Conservation (phyloP, 2,888 invertebrate genomes). For the Hypselothyrea guttata region DNA sequence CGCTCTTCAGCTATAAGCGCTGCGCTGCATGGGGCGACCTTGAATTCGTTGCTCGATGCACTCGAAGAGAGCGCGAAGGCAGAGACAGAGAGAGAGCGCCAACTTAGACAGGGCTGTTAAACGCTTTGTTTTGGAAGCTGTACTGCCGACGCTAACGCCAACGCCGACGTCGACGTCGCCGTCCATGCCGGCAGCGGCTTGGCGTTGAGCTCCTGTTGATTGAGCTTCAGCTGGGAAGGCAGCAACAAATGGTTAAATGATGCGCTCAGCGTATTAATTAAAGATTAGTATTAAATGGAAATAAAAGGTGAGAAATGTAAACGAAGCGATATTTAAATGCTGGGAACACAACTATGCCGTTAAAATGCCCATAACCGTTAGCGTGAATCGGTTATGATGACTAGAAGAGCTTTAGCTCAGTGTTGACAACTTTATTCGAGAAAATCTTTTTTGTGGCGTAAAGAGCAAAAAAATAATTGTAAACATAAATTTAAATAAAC, state of each 20-base stretch:
- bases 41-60: constrained; percentile 59
- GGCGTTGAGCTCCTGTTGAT: constrained; percentile 61
- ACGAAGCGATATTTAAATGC: background rate
- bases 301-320: constrained; percentile 12
- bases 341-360: too few relatives aligned
- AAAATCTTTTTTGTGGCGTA: too few relatives aligned
- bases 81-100: constrained; percentile 20
- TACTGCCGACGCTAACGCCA: constrained; percentile 1
- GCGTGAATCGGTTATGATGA: constrained; percentile 27
- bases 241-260: constrained; percentile 57
- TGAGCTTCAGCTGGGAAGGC: constrained; percentile 37
- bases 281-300: constrained; percentile 25
- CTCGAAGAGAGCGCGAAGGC: constrained; percentile 10
- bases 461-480: too few relatives aligned
- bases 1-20: constrained; percentile 46
- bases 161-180: constrained; percentile 1
- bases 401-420: constrained; percentile 46
- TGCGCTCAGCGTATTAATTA: constrained; percentile 42
- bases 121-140: constrained; percentile 54
- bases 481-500: too few relatives aligned
- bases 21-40: constrained; percentile 61
- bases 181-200: constrained; percentile 6
- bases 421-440: too few relatives aligned
- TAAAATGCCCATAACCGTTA: too few relatives aligned
- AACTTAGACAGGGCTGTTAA: constrained; percentile 48